Percentiles rank a stretch among this genome's conserved stretches.
Evolutionary conservation across 2,888 invertebrate genomes (phyloP).

Genomic region (Prenolepis imparis): DNA sequence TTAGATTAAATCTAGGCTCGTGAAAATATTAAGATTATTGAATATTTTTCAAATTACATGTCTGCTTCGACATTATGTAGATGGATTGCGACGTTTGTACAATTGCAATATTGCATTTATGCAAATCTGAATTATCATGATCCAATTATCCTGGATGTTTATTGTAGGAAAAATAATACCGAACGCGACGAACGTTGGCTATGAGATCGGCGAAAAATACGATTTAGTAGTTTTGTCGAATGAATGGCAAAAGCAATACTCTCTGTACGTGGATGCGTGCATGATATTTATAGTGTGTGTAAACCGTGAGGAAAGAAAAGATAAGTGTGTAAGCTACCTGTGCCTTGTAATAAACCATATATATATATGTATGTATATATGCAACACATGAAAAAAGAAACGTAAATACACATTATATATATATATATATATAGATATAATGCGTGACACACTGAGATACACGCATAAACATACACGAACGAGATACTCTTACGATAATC

Average conservation of each 20-base stretch:
- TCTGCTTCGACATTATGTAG: constrained; percentile 12
- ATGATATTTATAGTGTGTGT: constrained; percentile 60
- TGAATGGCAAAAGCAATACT: constrained; percentile 84
- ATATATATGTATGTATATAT: constrained; percentile 81
- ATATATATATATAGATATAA: constrained; percentile 59
- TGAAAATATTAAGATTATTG: neutral
- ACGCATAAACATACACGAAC: constrained; percentile 61
- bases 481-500: constrained; percentile 79
- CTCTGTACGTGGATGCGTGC: constrained; percentile 70
- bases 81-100: constrained; percentile 13
- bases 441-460: constrained; percentile 51
- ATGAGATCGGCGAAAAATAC: constrained; percentile 54
- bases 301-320: constrained; percentile 65
- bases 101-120: neutral
- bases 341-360: constrained; percentile 86
- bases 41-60: neutral
- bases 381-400: constrained; percentile 41
- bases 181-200: constrained; percentile 49
- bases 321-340: constrained; percentile 86
- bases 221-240: constrained; percentile 80
- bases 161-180: constrained; percentile 28
- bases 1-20: neutral
- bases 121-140: constrained; percentile 52
- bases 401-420: constrained; percentile 68
- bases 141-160: constrained; percentile 56